These are phyloP conservation scores for Philonicus albiceps DNA, from an alignment of 2,888 invertebrate genomes.

Conservation along the genomic window DNA sequence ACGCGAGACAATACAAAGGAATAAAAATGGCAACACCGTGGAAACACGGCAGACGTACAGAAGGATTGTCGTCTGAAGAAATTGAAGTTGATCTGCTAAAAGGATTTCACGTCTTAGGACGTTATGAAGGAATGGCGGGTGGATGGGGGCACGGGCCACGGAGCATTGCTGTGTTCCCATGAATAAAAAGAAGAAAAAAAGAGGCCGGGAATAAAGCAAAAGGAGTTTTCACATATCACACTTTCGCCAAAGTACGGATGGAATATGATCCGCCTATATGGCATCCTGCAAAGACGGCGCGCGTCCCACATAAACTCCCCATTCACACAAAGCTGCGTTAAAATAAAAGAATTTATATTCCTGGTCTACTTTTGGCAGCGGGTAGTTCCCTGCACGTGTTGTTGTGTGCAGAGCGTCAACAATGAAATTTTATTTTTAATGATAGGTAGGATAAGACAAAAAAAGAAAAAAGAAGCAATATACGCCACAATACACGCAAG, in stretches of 20 bases:
- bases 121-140: background rate
- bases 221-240: constrained; percentile 26
- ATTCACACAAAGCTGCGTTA: constrained; percentile 33
- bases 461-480: background rate
- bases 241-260: constrained; percentile 27
- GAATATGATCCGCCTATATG: constrained; percentile 3
- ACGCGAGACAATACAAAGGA: constrained; percentile 41
- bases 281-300: background rate
- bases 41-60: constrained; percentile 26
- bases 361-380: background rate
- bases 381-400: constrained; percentile 8
- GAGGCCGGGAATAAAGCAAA: constrained; percentile 37
- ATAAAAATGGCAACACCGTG: constrained; percentile 40
- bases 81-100: constrained; percentile 41
- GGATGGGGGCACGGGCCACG: background rate
- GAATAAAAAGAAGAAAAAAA: constrained; percentile 22
- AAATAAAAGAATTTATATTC: constrained; percentile 22
- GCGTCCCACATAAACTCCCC: constrained; percentile 9
- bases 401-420: constrained; percentile 1
- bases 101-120: constrained; percentile 33
- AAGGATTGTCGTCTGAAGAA: constrained; percentile 28
- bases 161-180: constrained; percentile 33
- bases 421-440: constrained; percentile 42
- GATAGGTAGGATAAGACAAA: constrained; percentile 4
- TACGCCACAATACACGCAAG: background rate